Conservation (phyloP, 2,113 vertebrate species). For the Ranitomeya variabilis region DNA sequence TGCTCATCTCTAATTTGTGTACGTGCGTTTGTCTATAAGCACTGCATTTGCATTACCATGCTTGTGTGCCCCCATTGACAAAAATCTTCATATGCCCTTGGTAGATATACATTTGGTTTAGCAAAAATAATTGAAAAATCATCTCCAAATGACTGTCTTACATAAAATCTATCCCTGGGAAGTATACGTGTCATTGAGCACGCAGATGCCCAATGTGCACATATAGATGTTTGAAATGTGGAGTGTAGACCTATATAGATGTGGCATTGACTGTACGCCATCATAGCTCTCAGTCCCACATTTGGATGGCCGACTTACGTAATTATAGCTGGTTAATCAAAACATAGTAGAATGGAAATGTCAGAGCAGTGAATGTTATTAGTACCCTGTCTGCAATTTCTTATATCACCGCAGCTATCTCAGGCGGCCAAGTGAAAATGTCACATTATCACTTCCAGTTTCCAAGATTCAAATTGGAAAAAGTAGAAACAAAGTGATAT, state of each 20-base stretch:
- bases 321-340: slow-evolving; percentile 34
- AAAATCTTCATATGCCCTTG: no score
- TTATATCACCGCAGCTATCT: slow-evolving; percentile 7
- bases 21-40: no score
- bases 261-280: not conserved
- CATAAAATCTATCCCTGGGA: no score
- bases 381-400: not conserved
- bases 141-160: no score
- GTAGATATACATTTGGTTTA: no score
- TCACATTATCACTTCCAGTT: slow-evolving; percentile 29
- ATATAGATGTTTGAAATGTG: no score
- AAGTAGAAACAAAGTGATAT: not conserved
- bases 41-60: no score
- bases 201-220: no score
- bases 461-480: not conserved
- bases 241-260: not conserved
- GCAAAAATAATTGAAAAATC: no score
- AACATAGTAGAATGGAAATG: slow-evolving; percentile 9
- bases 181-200: no score
- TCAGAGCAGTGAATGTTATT: slow-evolving; percentile 38
- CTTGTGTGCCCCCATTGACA: no score
- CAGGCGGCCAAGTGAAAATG: slow-evolving; percentile 23
- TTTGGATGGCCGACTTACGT: not conserved
- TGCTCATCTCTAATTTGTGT: no score
- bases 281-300: not conserved